Percentiles rank a stretch among this genome's conserved stretches.
These are phyloP conservation scores for Bungarus multicinctus DNA, from an alignment of 2,113 vertebrate genomes.

Conservation along the genomic window DNA sequence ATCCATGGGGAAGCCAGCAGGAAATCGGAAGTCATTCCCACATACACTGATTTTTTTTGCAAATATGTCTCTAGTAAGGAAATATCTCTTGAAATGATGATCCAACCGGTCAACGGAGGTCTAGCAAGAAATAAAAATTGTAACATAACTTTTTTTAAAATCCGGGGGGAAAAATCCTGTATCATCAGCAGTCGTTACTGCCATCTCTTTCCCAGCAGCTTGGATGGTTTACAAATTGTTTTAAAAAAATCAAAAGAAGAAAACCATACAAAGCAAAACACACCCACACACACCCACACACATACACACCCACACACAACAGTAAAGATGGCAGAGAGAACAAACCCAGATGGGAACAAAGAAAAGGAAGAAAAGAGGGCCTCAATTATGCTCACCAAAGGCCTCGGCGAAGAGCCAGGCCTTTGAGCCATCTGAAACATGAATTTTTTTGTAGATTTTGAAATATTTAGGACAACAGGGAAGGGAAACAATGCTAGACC, in stretches of 20 bases:
- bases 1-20: background rate
- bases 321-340: background rate
- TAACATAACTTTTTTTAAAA: background rate
- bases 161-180: background rate
- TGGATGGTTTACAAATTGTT: background rate
- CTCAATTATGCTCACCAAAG: background rate
- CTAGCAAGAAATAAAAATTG: background rate
- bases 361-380: background rate
- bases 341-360: background rate
- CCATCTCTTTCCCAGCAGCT: background rate
- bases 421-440: background rate
- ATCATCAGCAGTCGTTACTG: background rate
- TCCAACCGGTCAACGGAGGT: background rate
- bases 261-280: background rate
- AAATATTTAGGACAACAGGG: background rate
- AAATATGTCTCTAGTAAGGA: background rate
- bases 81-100: background rate
- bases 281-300: background rate
- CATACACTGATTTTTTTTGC: background rate
- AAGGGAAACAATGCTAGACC: background rate
- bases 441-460: background rate
- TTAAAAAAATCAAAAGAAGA: background rate
- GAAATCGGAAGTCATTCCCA: background rate
- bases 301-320: background rate
- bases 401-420: background rate